These are phyloP conservation scores for Monodelphis domestica DNA, from an alignment of 2,797 vertebrate species.

Conservation along the genomic window DNA sequence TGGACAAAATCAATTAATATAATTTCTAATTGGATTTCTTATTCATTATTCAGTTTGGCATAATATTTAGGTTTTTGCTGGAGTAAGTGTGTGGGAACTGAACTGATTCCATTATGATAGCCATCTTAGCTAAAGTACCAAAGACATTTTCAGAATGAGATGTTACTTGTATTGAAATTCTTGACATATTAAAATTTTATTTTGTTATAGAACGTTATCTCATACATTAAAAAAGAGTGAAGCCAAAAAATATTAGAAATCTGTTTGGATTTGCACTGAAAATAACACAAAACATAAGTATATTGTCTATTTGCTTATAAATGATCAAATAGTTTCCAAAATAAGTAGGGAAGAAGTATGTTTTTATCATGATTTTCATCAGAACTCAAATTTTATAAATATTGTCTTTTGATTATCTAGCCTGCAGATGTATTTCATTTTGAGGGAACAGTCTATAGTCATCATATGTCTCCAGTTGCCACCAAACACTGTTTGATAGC, in stretches of 20 bases:
- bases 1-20: background rate
- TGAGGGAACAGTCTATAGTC: constrained; percentile 94
- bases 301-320: background rate
- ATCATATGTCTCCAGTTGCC: constrained; percentile 96
- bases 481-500: constrained; percentile 96
- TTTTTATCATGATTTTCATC: constrained; percentile 51
- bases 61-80: background rate
- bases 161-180: background rate
- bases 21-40: background rate
- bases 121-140: background rate
- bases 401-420: constrained; percentile 83
- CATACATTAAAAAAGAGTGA: background rate
- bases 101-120: background rate
- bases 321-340: background rate
- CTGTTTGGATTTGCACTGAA: background rate
- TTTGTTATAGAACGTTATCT: background rate
- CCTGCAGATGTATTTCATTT: constrained; percentile 94
- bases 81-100: background rate
- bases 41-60: background rate
- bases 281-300: background rate
- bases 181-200: background rate
- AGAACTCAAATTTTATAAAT: constrained; percentile 40
- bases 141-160: background rate
- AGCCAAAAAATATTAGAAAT: background rate
- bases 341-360: constrained; percentile 31